Base-by-base conservation (phyloP, 1,140 invertebrate genomes). In the Triops longicaudatus region DNA sequence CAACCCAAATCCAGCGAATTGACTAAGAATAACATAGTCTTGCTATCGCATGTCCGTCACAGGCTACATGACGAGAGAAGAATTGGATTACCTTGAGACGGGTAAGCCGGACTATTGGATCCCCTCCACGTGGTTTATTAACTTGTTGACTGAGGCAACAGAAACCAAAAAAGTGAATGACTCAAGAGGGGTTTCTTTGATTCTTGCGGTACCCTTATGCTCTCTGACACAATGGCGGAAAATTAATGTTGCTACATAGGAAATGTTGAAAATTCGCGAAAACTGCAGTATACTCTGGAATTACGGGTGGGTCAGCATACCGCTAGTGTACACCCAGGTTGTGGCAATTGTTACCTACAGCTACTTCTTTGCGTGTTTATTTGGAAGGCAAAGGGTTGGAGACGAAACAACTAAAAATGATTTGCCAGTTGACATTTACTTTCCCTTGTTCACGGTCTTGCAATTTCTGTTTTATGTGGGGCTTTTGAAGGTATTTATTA, bases 301-400 rank as follows among this genome's bases (percentile, higher is more conserved):
- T 79, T 99, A 98, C 84, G 96, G 98, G 86, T 98, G 95, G 81
- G 95, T 98, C 80, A 97, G 93, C 83, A 95, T 98, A 79, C 97
- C 97, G 71, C 88, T 98, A 31, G 96, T 98, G 77, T 99, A 99
- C 84, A 98, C 96, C 75, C 96, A 99, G 92, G 97, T 96, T 22
- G 91, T 92, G 1, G 92, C 91, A 3, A 83, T 93, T 27, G 90
- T 91, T 27, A 91, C 91, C 0, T 91, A 93, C 80, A 88, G 88
- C 28, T 82, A 86, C 85, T 22, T 28, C 27, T 43, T 27, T 5
- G 44, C 41, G 22, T 31, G 26, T 26, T 14, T 76, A 26, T 76
- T 76, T 27, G n/a, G 27, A 76, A 44, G 22, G 43, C 31, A 76
- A 6, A 22, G 43, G 92, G 91, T 83, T 92, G 92, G 42, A 1